These are phyloP conservation scores for Mimumesa dahlbomi DNA, from an alignment of 2,888 invertebrate species.

Conservation along the genomic window DNA sequence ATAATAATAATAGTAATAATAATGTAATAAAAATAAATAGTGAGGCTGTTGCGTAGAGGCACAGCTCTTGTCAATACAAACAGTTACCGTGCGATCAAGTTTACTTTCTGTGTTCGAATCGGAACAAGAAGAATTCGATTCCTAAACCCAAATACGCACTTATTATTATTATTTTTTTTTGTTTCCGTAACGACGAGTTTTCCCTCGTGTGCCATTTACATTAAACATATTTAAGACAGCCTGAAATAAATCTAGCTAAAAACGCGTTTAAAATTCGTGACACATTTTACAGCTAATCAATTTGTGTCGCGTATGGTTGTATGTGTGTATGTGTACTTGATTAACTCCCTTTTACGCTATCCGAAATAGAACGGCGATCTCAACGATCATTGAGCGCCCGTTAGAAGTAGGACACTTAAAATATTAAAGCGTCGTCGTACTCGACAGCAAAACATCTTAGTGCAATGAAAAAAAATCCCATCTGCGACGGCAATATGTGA, in stretches of 20 bases:
- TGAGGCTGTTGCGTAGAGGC: conserved; percentile 55
- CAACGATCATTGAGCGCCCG: conserved; percentile 26
- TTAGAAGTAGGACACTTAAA: conserved; percentile 31
- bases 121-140: conserved; percentile 27
- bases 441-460: conserved; percentile 36
- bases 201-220: conserved; percentile 3
- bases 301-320: conserved; percentile 13
- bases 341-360: conserved; percentile 23
- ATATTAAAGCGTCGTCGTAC: conserved; percentile 31
- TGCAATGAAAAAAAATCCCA: conserved; percentile 30
- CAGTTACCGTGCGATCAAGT: conserved; percentile 38
- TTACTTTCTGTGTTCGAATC: conserved; percentile 11
- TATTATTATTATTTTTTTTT: conserved; percentile 6
- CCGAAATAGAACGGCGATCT: conserved; percentile 33
- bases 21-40: conserved; percentile 62
- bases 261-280: conserved; percentile 38
- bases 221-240: conserved; percentile 27
- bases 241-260: conserved; percentile 47
- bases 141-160: conserved; percentile 29
- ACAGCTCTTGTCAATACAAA: conserved; percentile 62
- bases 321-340: conserved; percentile 23
- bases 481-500: conserved; percentile 2
- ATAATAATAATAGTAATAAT: conserved; percentile 40
- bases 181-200: neutral
- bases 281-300: conserved; percentile 30